phyloP scores from a whole-genome alignment of 2,888 invertebrate genomes.

The Mimas tiliae region DNA sequence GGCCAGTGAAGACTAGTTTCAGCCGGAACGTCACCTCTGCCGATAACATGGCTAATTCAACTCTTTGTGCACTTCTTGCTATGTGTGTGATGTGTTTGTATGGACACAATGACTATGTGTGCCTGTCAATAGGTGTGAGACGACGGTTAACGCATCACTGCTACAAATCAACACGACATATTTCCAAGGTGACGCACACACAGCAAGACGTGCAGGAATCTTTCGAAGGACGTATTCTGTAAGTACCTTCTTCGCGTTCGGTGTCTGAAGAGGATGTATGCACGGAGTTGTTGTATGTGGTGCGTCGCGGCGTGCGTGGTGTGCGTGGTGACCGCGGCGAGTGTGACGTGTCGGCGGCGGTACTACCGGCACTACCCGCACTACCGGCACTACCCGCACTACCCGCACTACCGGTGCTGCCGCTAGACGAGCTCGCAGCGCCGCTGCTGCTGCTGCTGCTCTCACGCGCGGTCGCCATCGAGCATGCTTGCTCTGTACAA shows the following conservation, averaged over 20 bases:
- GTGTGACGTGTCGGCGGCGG: constrained; percentile 53
- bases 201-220: too few relatives aligned
- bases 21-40: too few relatives aligned
- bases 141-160: too few relatives aligned
- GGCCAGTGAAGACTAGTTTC: too few relatives aligned
- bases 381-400: constrained; percentile 55
- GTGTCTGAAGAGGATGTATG: constrained; percentile 85
- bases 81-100: too few relatives aligned
- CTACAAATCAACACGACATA: too few relatives aligned
- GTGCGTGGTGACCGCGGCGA: constrained; percentile 66
- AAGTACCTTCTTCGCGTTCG: constrained; percentile 84
- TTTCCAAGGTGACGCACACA: too few relatives aligned
- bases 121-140: too few relatives aligned
- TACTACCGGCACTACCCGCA: constrained; percentile 53
- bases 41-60: too few relatives aligned
- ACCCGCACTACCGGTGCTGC: constrained; percentile 54
- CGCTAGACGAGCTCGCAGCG: constrained; percentile 56
- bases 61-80: too few relatives aligned
- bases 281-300: constrained; percentile 31
- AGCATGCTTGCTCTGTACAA: constrained; percentile 36
- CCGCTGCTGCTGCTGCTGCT: constrained; percentile 68
- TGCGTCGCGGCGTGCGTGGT: constrained; percentile 58
- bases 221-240: too few relatives aligned
- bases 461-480: constrained; percentile 37
- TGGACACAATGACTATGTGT: too few relatives aligned